Base-by-base conservation (phyloP, 1,140 invertebrate species). In the Sminthurinus signatus region DNA sequence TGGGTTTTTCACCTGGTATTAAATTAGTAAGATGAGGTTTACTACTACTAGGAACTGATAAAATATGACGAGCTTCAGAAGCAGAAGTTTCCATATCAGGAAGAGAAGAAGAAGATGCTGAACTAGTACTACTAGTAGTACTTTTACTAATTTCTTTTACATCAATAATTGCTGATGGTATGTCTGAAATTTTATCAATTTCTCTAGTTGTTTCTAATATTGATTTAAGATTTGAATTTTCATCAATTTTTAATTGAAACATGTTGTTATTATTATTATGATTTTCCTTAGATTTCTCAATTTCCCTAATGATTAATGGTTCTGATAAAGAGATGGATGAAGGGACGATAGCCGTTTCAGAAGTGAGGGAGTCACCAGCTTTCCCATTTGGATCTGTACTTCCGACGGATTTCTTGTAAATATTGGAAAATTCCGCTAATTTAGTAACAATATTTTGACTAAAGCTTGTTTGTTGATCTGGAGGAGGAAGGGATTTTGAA, bases 381-480 rank as follows among this genome's bases (percentile, higher is more conserved):
- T 10, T 10, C 36, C n/a, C n/a, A n/a, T n/a, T n/a, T n/a, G n/a
- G n/a, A 15, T 12, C 8, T 19, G 10, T 14, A 39, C 2, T 10
- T 8, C 5, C 5, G 4, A 23, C n/a, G 51, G 51, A 31, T 54
- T 56, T 56, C 29, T 36, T 62, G 48, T 2, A 25, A 32, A 25
- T 32, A 8, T 25, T 28, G n/a, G 23, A 31, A 28, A 54, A 39
- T 10, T 65, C 57, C 0, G 57, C 21, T 23, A 56, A 23, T 36
- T 67, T 67, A 1, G 54, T 23, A 15, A 63, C 31, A 32, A 68
- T 64, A 44, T 60, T 63, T 43, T 68, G 61, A 29, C 61, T 64
- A 44, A 68, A 68, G n/a, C 46, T 54, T n/a, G 46, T 21, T 10
- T 57, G 15, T 28, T 54, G 23, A 36, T 57, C 54, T 1, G 5